phyloP scores from a whole-genome alignment of 2,113 vertebrate genomes.

The Calonectris borealis region DNA sequence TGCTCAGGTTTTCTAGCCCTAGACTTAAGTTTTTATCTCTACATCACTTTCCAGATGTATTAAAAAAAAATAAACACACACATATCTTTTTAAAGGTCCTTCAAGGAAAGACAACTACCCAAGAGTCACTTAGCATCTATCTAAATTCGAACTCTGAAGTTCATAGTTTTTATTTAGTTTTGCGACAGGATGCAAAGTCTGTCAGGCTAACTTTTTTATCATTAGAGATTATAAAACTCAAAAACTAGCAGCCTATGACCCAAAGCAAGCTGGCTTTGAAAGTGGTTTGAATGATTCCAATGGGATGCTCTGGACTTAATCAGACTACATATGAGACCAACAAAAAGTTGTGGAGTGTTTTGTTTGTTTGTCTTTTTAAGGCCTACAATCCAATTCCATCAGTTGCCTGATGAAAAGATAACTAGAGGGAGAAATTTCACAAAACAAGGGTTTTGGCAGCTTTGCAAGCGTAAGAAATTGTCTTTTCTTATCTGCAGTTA shows the following conservation, averaged over 20 bases:
- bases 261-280: background rate
- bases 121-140: background rate
- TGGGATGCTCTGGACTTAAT: background rate
- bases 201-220: background rate
- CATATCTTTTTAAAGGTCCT: background rate
- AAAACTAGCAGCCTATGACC: background rate
- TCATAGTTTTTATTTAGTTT: background rate
- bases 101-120: background rate
- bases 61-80: background rate
- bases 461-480: background rate
- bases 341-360: background rate
- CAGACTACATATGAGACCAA: background rate
- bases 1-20: background rate
- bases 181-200: background rate
- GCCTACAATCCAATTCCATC: background rate
- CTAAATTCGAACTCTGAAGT: background rate
- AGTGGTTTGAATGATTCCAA: background rate
- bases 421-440: background rate
- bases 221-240: background rate
- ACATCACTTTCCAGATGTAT: fast-evolving
- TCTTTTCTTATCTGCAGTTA: constrained; percentile 16
- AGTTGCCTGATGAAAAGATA: background rate
- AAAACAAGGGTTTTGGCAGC: background rate
- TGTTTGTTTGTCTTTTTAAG: background rate
- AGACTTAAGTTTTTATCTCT: background rate